These are phyloP conservation scores for Oncorhynchus mykiss DNA, from an alignment of 2,113 vertebrate species.

Conservation along the genomic window DNA sequence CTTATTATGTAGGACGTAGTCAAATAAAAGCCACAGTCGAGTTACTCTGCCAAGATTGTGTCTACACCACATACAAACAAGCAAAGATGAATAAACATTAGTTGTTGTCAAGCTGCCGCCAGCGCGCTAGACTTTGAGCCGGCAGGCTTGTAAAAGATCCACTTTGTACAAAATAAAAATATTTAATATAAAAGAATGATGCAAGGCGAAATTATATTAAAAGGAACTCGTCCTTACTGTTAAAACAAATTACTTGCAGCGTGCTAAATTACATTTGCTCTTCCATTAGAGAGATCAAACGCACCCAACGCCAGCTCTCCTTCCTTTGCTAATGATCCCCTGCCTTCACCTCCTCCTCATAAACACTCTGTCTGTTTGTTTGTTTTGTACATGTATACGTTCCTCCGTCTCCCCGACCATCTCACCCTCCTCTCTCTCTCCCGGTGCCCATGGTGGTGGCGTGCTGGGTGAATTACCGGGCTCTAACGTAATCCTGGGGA, in stretches of 20 bases:
- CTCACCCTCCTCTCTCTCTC: slow-evolving; percentile 36
- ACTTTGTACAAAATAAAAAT: slow-evolving; percentile 75
- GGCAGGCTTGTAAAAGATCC: slow-evolving; percentile 64
- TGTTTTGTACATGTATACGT: slow-evolving; percentile 68
- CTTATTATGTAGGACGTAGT: slow-evolving; percentile 70
- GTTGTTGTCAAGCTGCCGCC: slow-evolving; percentile 51
- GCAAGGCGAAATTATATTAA: slow-evolving; percentile 76
- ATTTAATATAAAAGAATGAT: slow-evolving; percentile 75
- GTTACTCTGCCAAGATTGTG: slow-evolving; percentile 63
- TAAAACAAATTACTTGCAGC: slow-evolving; percentile 76
- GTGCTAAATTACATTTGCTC: slow-evolving; percentile 77
- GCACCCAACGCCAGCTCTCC: slow-evolving; percentile 67
- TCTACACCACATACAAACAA: slow-evolving; percentile 68
- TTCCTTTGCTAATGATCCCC: slow-evolving; percentile 77
- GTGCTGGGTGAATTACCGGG: slow-evolving; percentile 62
- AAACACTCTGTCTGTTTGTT: slow-evolving; percentile 72
- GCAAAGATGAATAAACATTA: slow-evolving; percentile 73
- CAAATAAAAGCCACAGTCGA: slow-evolving; percentile 62
- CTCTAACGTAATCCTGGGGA: slow-evolving; percentile 74
- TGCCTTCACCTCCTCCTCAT: slow-evolving; percentile 75
- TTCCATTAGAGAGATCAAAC: slow-evolving; percentile 77
- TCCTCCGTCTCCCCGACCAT: slow-evolving; percentile 41
- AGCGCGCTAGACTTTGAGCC: slow-evolving; percentile 60
- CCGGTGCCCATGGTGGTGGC: slow-evolving; percentile 34
- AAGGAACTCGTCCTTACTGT: slow-evolving; percentile 75